Evolutionary conservation across 64 coral and sea anemone genomes (phyloP), one percentile per base, ranked within the genome.

Genomic region (Montipora foliosa): DNA sequence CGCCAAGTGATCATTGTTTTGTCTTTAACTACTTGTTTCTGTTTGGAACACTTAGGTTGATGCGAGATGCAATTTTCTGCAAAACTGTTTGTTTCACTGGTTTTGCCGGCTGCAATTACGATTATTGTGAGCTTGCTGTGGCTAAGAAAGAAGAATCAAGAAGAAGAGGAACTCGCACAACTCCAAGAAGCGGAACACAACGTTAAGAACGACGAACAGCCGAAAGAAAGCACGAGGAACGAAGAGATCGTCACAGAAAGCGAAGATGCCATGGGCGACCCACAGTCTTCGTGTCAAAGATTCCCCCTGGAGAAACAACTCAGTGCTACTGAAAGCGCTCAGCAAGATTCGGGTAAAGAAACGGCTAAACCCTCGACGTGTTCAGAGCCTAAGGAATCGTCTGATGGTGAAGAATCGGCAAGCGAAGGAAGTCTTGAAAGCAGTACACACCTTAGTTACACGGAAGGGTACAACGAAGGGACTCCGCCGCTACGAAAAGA

Each of bases 371-470:
- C 95, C 29, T 91, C 95, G 25, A 58, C 87, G 61, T 57, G 47
- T 64, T 88, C 91, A 37, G 92, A 94, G 2, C 62, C 73, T 8
- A 95, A 95, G 45, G 93, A 94, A 29, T 94, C 74, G 2, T 94
- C 82, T 5, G 60, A 74, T 20, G 80, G 78, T 5, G 96, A 97
- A 37, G 96, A 97, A 24, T 95, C 96, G 7, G 49, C 76, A 4
- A 97, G 96, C 62, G 96, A 97, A 50, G 89, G 93, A 4, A 94
- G 92, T 16, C 93, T 94, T 12, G 93, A 97, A 46, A 97, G 96
- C 19, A 88, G 87, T 6, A 90, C 93, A 14, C 47, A 95, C 2
- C 10, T 91, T n/a, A 93, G 92, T 6, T 97, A 87, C 49, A 89
- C 96, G 17, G 96, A 97, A 67, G 76, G 87, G 19, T 84, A 81